These are phyloP conservation scores for Ormyrus thymus DNA, from an alignment of 2,888 invertebrate species.

Conservation along the genomic window DNA sequence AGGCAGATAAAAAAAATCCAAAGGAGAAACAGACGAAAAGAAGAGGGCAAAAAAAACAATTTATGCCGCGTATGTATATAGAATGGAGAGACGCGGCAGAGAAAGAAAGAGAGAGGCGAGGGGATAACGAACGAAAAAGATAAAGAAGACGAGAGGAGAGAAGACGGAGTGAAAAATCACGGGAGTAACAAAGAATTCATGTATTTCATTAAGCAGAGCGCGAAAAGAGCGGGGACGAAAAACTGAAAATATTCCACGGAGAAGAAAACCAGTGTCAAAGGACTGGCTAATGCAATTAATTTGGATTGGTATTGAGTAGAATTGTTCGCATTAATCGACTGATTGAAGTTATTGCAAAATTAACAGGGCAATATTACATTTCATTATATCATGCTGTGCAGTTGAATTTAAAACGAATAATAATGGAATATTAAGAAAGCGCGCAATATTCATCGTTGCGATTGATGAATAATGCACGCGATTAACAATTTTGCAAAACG, in stretches of 20 bases:
- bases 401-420: too few relatives aligned
- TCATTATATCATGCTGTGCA: too few relatives aligned
- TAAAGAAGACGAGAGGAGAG: slow-evolving; percentile 3
- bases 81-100: not conserved
- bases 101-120: not conserved
- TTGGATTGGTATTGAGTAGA: too few relatives aligned
- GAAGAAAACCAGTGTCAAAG: slow-evolving; percentile 2
- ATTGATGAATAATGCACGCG: too few relatives aligned
- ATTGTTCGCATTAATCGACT: too few relatives aligned
- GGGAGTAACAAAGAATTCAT: slow-evolving; percentile 38
- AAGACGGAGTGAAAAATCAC: slow-evolving; percentile 33
- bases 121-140: slow-evolving; percentile 22
- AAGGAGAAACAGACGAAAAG: slow-evolving; percentile 2
- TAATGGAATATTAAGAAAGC: too few relatives aligned
- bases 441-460: too few relatives aligned
- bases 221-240: not conserved
- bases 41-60: not conserved
- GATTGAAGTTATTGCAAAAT: too few relatives aligned
- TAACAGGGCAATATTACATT: too few relatives aligned
- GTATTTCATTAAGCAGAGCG: slow-evolving; percentile 11
- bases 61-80: slow-evolving; percentile 11
- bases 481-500: too few relatives aligned
- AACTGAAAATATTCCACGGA: not conserved
- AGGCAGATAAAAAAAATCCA: slow-evolving; percentile 35
- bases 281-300: too few relatives aligned